These are phyloP conservation scores for Scolopax rusticola DNA, from an alignment of 2,797 vertebrate species.

Conservation along the genomic window DNA sequence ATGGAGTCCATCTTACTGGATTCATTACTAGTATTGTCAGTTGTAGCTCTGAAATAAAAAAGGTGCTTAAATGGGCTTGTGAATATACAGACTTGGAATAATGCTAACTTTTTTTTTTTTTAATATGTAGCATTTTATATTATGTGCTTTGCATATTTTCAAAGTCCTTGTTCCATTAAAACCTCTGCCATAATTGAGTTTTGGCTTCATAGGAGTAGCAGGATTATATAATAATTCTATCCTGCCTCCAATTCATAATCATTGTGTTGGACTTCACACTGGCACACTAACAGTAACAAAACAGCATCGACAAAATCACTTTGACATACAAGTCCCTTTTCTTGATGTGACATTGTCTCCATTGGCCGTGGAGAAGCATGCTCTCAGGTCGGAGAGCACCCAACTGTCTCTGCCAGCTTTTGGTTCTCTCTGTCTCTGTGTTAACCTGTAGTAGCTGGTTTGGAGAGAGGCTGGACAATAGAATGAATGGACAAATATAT, in stretches of 20 bases:
- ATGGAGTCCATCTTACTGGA: neutral
- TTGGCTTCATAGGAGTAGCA: neutral
- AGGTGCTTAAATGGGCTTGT: neutral
- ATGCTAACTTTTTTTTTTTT: neutral
- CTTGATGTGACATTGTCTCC: neutral
- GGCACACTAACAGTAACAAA: neutral
- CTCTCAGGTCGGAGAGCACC: neutral
- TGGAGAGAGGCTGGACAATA: neutral
- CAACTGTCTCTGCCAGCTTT: accelerated
- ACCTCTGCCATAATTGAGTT: neutral
- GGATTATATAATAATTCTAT: neutral
- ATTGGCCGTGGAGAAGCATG: accelerated
- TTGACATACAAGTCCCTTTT: accelerated
- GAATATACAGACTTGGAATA: neutral
- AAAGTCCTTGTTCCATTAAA: neutral
- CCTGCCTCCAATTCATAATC: neutral
- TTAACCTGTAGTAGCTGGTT: neutral
- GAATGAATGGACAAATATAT: neutral
- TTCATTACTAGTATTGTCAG: neutral
- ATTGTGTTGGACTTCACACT: neutral
- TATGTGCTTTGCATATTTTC: neutral
- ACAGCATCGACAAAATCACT: accelerated
- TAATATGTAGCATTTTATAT: neutral
- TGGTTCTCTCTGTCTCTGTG: neutral
- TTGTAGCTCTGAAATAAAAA: neutral